Evolutionary conservation across 1,140 invertebrate genomes (phyloP).

Genomic region (Chironomus striatipennis): DNA sequence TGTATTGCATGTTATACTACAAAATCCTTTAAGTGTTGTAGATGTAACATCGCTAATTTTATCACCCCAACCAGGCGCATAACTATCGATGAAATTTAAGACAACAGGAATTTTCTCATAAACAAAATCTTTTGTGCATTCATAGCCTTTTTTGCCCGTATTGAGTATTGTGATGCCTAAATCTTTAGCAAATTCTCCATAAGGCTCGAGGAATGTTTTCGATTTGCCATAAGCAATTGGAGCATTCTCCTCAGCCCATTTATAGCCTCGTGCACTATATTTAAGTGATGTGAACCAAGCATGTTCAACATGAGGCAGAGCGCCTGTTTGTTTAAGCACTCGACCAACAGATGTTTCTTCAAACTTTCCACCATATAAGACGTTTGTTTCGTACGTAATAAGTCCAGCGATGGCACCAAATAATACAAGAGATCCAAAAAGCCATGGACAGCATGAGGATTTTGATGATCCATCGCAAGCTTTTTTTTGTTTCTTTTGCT

Average conservation of each 20-base stretch:
- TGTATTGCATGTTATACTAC: slow-evolving; percentile 42
- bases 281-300: slow-evolving; percentile 47
- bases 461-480: slow-evolving; percentile 28
- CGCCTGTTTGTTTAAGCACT: slow-evolving; percentile 50
- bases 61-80: slow-evolving; percentile 56
- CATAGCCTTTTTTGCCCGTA: slow-evolving; percentile 42
- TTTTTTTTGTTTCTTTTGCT: slow-evolving; percentile 17
- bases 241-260: slow-evolving; percentile 54
- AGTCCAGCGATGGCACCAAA: slow-evolving; percentile 42
- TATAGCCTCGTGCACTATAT: slow-evolving; percentile 47
- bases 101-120: slow-evolving; percentile 53
- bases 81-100: slow-evolving; percentile 52
- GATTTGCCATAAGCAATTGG: slow-evolving; percentile 52
- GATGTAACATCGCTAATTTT: slow-evolving; percentile 44
- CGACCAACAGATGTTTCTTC: slow-evolving; percentile 42
- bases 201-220: slow-evolving; percentile 48
- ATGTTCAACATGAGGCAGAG: slow-evolving; percentile 49
- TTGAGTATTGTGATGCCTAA: slow-evolving; percentile 46
- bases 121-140: slow-evolving; percentile 45
- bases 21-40: slow-evolving; percentile 37
- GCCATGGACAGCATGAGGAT: slow-evolving; percentile 45
- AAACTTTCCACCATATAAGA: slow-evolving; percentile 31
- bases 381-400: slow-evolving; percentile 36
- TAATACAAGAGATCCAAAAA: slow-evolving; percentile 45
- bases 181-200: slow-evolving; percentile 50